phyloP scores from a whole-genome alignment of 2,888 invertebrate genomes.

The Cerastis leucographa region DNA sequence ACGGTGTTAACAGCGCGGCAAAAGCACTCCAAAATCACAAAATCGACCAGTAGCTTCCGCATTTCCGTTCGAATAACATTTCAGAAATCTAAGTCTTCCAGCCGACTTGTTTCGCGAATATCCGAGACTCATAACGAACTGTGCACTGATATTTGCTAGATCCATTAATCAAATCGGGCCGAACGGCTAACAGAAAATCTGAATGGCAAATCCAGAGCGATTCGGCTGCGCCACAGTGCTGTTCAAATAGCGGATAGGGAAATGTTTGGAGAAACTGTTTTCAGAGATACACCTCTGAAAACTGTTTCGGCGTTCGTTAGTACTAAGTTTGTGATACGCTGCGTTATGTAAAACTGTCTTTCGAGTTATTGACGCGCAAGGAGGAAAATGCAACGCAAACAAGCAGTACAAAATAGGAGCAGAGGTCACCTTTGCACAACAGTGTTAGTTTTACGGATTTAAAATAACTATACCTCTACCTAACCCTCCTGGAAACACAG shows the following conservation, averaged over 20 bases:
- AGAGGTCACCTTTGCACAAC: not conserved
- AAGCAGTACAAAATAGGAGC: not conserved
- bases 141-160: slow-evolving; percentile 71
- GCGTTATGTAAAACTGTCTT: not conserved
- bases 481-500: not conserved
- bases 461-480: not conserved
- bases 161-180: slow-evolving; percentile 82
- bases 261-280: slow-evolving; percentile 23
- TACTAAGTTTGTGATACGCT: not conserved
- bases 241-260: slow-evolving; percentile 34
- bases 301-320: not conserved
- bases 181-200: slow-evolving; percentile 83
- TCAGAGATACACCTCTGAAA: not conserved
- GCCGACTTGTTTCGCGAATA: slow-evolving; percentile 53
- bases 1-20: not conserved
- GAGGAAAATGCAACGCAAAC: slow-evolving; percentile 10
- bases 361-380: no score
- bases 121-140: slow-evolving; percentile 60
- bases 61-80: slow-evolving; percentile 23
- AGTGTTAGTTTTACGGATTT: not conserved
- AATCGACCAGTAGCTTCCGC: slow-evolving; percentile 7
- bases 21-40: slow-evolving; percentile 23
- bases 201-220: slow-evolving; percentile 80
- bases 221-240: slow-evolving; percentile 36
- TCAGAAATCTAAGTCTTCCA: slow-evolving; percentile 34